Conservation (phyloP, 2,113 vertebrate species). For the Strix aluco region DNA sequence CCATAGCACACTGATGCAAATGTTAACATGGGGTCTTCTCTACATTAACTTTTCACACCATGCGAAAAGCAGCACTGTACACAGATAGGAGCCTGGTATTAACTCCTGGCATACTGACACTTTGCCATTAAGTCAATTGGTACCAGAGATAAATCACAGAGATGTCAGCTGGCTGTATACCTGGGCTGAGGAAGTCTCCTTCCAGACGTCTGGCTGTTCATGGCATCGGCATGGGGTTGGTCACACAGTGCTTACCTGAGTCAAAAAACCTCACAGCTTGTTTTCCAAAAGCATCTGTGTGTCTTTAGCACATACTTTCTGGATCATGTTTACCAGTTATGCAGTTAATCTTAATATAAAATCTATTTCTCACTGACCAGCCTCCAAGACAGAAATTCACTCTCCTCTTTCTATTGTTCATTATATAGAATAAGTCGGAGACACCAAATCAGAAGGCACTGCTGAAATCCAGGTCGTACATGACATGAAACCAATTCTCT, state of each 20-base stretch:
- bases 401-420: not conserved
- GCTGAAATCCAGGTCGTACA: not conserved
- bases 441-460: not conserved
- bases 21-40: not conserved
- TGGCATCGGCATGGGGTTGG: not conserved
- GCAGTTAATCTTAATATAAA: not conserved
- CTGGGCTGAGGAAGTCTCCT: not conserved
- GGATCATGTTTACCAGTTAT: not conserved
- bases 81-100: not conserved
- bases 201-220: not conserved
- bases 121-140: not conserved
- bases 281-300: not conserved
- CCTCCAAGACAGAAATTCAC: not conserved
- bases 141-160: not conserved
- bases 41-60: not conserved
- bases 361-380: not conserved
- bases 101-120: not conserved
- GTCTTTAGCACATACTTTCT: not conserved
- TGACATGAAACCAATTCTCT: not conserved
- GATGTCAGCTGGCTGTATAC: not conserved
- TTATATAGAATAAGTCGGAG: not conserved
- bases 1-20: not conserved
- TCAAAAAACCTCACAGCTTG: not conserved
- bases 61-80: not conserved
- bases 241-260: not conserved